Conservation (phyloP, 2,113 vertebrate species). For the Rhynchomys soricoides region DNA sequence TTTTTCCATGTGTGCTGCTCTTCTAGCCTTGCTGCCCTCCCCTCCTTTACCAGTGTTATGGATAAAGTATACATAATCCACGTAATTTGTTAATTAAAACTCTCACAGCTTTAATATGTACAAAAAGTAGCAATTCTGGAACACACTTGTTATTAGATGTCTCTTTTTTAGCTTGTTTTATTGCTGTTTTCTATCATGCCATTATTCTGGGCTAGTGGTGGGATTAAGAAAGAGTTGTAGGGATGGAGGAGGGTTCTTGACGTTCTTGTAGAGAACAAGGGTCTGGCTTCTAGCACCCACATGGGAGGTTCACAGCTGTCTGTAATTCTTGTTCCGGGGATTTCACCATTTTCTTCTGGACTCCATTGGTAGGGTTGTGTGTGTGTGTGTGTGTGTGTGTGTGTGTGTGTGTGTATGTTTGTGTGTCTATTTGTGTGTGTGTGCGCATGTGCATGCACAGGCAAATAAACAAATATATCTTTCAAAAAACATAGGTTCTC, state of each 20-base stretch:
- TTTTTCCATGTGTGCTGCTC: not conserved
- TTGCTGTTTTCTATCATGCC: not conserved
- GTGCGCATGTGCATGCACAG: not conserved
- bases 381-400: not conserved
- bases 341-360: not conserved
- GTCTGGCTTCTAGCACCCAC: not conserved
- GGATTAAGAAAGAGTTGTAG: not conserved
- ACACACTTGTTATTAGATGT: not conserved
- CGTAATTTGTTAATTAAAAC: not conserved
- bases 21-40: not conserved
- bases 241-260: not conserved
- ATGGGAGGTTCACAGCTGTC: not conserved
- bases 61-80: not conserved
- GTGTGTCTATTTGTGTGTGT: not conserved
- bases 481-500: not conserved
- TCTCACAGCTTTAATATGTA: not conserved
- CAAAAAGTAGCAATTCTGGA: not conserved
- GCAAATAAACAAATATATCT: not conserved
- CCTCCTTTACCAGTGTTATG: not conserved
- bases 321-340: not conserved
- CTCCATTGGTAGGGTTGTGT: not conserved
- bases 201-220: not conserved
- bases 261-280: not conserved
- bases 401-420: not conserved
- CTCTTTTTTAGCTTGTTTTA: not conserved